Evolutionary conservation across 2,888 invertebrate species (phyloP), one percentile per base, ranked within the genome.

Genomic region (Cantharis flavilabris): DNA sequence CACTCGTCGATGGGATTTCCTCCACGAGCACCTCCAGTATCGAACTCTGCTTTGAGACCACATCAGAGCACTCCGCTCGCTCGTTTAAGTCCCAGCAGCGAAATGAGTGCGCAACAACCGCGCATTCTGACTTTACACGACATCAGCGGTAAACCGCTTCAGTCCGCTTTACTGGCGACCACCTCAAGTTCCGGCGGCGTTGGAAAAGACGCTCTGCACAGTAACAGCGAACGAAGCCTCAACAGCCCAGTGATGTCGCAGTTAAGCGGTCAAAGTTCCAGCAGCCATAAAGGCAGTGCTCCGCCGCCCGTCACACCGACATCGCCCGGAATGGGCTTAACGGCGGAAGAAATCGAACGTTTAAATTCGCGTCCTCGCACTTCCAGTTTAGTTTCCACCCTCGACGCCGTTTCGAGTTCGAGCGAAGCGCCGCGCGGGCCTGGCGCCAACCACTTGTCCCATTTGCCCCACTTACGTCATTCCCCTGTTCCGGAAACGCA

Each of bases 231-330:
- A 88, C 91, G 97, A 73, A 97, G 97, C 86, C 90, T 97, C 67
- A 97, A 97, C 87, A 97, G 96, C 84, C 97, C 97, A 0, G 96
- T 97, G 9, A 96, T 96, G 96, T 96, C 96, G 28, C 97, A 97
- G 86, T 87, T 97, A 49, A 97, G 97, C 79, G 96, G 96, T 0
- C 96, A 95, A 87, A 95, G 95, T 87, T 95, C 95, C 11, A 94
- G 94, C 9, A 94, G 95, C 79, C 90, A 95, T 63, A 95, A 95
- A 86, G 92, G 92, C 0, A 92, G 90, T 70, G 93, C 91, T 3
- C 92, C 93, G 5, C 91, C 93, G 0, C 92, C 92, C 7, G 92
- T 94, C 65, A 92, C 92, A 84, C 91, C 92, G 18, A 91, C 92
- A 69, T 92, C 92, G 5, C 92, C 93, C n/a, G 92, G 92, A 3